Base-by-base conservation (phyloP, 2,797 vertebrate species). In the Gambelia wislizenii region DNA sequence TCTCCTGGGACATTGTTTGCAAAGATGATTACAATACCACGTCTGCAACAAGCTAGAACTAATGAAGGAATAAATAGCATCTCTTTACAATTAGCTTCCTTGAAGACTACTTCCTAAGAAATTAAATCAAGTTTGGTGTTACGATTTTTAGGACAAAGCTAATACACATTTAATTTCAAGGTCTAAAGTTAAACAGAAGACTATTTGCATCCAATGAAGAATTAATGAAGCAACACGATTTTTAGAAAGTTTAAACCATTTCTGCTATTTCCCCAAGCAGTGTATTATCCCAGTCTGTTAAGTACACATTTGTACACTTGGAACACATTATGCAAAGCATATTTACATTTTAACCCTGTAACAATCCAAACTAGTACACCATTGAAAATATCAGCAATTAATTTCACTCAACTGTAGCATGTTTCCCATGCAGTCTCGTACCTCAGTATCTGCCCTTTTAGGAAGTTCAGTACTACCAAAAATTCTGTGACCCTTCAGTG, bases 111-210 rank as follows among this genome's bases (percentile, higher is more conserved):
- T 84, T 75, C 77, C 67, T 18, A 7, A 86, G 52, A 30, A 87
- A 49, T 93, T 87, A 67, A 77, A 88, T 76, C 72, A 84, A 83
- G 42, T 67, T 84, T 52, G 42, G 44, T 54, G 18, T 54, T 84
- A 67, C 39, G 59, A 30, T 83, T 86, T 67, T 77, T 77, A 54
- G 47, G 56, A 69, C 70, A 83, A 67, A 88, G 42, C 70, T 67
- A 83, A 88, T 52, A 77, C 36, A 77, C n/a, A 88, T 67, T 84
- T 84, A 88, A 83, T 83, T 88, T 75, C 42, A 83, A 64, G 70
- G 87, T 88, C 80, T 83, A 83, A 88, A 22, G 69, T 70, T 54
- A 86, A 79, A 90, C 64, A 89, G 76, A 85, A 85, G 85, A 1
- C 69, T 42, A 36, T 80, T 83, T 70, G 42, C 0, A 1, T 59